Evolutionary conservation across 2,888 invertebrate species (phyloP).

Genomic region (Conistra vaccinii): DNA sequence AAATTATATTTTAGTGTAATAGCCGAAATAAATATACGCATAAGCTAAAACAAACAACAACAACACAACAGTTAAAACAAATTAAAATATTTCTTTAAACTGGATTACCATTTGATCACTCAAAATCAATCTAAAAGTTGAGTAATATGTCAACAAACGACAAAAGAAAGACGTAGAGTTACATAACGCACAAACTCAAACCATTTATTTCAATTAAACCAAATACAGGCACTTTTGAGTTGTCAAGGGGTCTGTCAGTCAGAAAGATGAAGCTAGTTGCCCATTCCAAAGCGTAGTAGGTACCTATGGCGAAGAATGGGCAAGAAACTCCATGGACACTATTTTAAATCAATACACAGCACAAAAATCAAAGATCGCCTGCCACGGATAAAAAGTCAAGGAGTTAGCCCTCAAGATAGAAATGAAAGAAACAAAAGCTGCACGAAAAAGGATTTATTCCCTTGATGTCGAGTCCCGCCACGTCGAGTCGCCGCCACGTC

Average conservation of each 20-base stretch:
- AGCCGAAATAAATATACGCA: background rate
- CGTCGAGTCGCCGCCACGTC: no score
- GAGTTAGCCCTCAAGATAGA: background rate
- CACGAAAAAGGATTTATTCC: no score
- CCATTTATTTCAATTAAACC: background rate
- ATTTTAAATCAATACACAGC: background rate
- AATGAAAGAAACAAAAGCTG: background rate
- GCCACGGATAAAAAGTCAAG: background rate
- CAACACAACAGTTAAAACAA: background rate
- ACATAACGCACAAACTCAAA: background rate
- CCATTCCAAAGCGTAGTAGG: background rate
- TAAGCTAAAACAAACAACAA: background rate
- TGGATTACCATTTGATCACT: no score
- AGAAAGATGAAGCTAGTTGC: background rate
- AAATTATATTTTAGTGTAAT: background rate
- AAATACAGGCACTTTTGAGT: background rate
- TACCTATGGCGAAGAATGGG: background rate
- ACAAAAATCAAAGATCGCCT: background rate
- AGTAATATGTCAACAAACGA: background rate
- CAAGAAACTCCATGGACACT: background rate
- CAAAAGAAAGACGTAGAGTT: background rate
- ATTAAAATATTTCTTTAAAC: background rate
- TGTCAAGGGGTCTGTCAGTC: background rate
- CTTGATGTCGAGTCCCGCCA: no score
- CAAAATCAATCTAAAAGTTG: background rate